Conservation (phyloP, 2,797 vertebrate species). For the Gymnopithys bicolor region DNA sequence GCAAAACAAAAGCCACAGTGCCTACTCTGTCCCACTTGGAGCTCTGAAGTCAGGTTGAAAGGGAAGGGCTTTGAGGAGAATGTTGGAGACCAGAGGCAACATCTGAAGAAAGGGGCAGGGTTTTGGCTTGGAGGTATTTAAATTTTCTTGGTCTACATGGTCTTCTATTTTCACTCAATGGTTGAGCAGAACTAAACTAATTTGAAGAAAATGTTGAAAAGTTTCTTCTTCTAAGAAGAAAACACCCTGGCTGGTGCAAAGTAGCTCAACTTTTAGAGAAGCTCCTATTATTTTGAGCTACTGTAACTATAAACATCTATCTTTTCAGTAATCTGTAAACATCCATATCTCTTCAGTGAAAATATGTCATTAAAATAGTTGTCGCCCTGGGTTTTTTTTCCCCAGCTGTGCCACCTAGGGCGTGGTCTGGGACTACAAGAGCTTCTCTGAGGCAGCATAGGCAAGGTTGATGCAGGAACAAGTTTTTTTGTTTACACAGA, state of each 20-base stretch:
- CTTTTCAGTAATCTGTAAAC: background rate
- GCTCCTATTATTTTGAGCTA: background rate
- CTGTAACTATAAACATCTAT: background rate
- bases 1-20: background rate
- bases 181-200: background rate
- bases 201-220: conserved; percentile 10
- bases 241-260: background rate
- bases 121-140: conserved; percentile 16
- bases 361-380: background rate
- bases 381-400: background rate
- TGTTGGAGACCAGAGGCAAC: conserved; percentile 14
- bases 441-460: background rate
- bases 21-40: background rate
- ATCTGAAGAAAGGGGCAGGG: conserved; percentile 14
- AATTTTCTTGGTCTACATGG: background rate
- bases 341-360: background rate
- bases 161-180: background rate
- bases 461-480: background rate
- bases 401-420: fast-evolving
- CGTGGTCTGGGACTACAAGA: background rate
- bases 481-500: background rate
- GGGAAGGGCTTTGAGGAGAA: conserved; percentile 12
- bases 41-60: conserved; percentile 8
- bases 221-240: background rate
- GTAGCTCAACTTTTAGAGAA: background rate